Evolutionary conservation across 2,888 invertebrate species (phyloP).

Genomic region (Pemphredon lugubris): DNA sequence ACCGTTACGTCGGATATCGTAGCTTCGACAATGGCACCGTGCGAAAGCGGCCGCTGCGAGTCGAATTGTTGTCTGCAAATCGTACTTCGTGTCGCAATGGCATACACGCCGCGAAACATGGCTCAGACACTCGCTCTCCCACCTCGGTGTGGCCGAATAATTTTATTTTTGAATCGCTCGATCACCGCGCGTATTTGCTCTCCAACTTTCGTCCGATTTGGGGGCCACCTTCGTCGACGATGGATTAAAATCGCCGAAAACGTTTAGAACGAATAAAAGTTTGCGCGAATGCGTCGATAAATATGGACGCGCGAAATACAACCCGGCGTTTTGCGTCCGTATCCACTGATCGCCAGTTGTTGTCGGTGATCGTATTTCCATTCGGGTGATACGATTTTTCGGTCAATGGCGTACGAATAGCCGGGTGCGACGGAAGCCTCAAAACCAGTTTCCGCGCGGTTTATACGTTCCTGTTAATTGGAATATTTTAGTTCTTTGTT

Average conservation of each 20-base stretch:
- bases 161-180: too few species aligned
- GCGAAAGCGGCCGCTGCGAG: constrained; percentile 43
- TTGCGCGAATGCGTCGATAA: too few species aligned
- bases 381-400: constrained; percentile 3
- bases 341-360: constrained; percentile 1
- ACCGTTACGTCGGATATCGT: constrained; percentile 50
- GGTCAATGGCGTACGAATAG: neutral
- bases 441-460: neutral
- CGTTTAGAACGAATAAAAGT: too few species aligned
- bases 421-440: neutral
- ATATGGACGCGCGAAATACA: neutral
- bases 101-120: constrained; percentile 11
- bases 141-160: too few species aligned
- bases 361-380: constrained; percentile 1
- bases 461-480: neutral
- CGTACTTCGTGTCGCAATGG: constrained; percentile 38
- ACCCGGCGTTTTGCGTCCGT: too few species aligned
- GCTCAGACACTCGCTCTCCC: too few species aligned
- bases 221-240: too few species aligned
- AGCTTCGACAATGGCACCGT: constrained; percentile 44
- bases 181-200: too few species aligned
- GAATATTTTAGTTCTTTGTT: neutral
- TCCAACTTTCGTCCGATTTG: too few species aligned
- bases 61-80: constrained; percentile 38
- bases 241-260: too few species aligned